Conservation (phyloP, 2,797 vertebrate species). For the Acipenser ruthenus region DNA sequence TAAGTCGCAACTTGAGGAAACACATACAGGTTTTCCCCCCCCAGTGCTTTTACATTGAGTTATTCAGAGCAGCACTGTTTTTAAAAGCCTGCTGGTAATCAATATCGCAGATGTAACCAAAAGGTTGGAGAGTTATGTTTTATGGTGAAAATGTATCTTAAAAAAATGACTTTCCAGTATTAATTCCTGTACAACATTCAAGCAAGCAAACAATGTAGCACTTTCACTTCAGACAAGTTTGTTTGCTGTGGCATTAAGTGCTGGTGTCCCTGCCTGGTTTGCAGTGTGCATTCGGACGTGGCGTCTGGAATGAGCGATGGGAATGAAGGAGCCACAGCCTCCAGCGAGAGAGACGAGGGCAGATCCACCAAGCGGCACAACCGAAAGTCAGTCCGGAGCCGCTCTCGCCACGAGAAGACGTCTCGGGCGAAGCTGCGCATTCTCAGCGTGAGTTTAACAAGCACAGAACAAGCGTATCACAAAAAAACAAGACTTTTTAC, state of each 20-base stretch:
- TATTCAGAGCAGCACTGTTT: too few relatives aligned
- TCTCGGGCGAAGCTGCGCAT: conserved; percentile 85
- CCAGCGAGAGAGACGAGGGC: conserved; percentile 78
- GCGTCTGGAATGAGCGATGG: conserved; percentile 88
- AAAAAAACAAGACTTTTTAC: too few relatives aligned
- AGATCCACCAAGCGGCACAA: conserved; percentile 78
- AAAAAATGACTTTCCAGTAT: background rate
- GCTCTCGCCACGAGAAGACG: conserved; percentile 85
- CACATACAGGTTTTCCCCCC: too few relatives aligned
- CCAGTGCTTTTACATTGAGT: too few relatives aligned
- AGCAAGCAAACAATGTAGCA: background rate
- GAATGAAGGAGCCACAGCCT: conserved; percentile 74
- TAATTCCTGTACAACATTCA: background rate
- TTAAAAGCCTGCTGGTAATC: too few relatives aligned
- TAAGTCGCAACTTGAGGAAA: too few relatives aligned
- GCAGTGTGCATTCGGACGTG: conserved; percentile 82
- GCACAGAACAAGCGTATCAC: background rate
- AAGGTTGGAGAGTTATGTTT: too few relatives aligned
- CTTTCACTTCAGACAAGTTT: conserved; percentile 15
- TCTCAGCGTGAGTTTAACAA: conserved; percentile 70
- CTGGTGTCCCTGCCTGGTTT: conserved; percentile 1
- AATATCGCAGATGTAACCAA: background rate
- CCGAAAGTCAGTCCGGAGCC: conserved; percentile 84
- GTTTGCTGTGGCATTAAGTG: background rate
- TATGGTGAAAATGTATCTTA: background rate